Conservation (phyloP, 2,888 invertebrate species). For the Ditula angustiorana region DNA sequence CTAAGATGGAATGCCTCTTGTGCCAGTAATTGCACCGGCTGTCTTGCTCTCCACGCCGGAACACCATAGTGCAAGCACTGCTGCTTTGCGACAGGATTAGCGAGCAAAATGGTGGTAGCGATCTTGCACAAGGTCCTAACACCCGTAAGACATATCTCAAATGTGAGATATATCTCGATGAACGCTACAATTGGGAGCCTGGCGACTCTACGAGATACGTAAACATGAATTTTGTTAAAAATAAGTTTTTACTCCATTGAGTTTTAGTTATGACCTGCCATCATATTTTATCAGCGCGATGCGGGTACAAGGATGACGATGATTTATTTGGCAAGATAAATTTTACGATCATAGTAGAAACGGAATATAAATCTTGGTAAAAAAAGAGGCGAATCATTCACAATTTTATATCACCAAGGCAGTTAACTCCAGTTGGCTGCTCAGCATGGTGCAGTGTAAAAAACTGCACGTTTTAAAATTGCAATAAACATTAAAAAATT, state of each 20-base stretch:
- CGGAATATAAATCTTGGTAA: background rate
- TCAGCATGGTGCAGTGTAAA: background rate
- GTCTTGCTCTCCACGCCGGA: no score
- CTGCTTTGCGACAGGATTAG: no score
- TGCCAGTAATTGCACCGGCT: no score
- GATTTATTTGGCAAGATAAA: conserved; percentile 28
- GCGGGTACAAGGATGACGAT: conserved; percentile 31
- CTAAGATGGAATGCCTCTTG: no score
- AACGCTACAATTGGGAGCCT: no score
- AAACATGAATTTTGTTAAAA: background rate
- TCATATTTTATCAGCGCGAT: conserved; percentile 26
- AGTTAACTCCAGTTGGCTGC: background rate
- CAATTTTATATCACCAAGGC: background rate
- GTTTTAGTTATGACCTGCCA: conserved; percentile 1
- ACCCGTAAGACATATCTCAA: no score
- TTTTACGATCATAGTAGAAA: conserved; percentile 24
- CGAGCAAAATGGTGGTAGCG: no score
- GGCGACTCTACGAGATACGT: background rate
- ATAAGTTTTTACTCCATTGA: background rate
- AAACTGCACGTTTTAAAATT: background rate
- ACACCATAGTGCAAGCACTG: no score
- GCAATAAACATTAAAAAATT: no score
- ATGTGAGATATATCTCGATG: no score
- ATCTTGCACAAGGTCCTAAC: no score
- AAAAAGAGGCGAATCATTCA: background rate